Conservation (phyloP, 2,113 vertebrate genomes). For the Prietella phreatophila region DNA sequence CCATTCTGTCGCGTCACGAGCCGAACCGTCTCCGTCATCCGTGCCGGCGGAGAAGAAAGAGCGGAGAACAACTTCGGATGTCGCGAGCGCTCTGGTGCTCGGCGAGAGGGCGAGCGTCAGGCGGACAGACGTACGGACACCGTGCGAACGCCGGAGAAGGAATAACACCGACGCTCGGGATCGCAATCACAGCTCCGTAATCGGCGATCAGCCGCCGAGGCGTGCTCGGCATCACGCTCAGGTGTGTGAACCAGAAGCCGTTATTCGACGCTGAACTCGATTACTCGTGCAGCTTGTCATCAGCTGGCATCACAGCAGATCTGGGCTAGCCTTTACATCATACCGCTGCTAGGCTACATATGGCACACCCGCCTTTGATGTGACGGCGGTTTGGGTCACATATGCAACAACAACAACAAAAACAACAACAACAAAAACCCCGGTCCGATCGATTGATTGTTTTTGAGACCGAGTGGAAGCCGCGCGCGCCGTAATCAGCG, state of each 20-base stretch:
- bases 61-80: background rate
- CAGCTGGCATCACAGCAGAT: background rate
- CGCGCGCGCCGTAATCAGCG: background rate
- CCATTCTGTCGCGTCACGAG: conserved; percentile 34
- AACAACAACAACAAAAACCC: too few species aligned
- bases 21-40: conserved; percentile 48
- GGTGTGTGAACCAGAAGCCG: background rate
- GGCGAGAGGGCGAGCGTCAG: background rate
- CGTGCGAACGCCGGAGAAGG: background rate
- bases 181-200: background rate
- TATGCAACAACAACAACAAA: background rate
- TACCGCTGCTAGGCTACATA: background rate
- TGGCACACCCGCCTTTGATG: conserved; percentile 14
- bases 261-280: background rate
- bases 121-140: conserved; percentile 20
- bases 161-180: conserved; percentile 8
- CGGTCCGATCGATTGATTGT: background rate
- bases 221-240: background rate
- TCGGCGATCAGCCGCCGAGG: background rate
- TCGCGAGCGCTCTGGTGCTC: background rate
- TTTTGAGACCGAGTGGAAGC: conserved; percentile 5
- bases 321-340: background rate
- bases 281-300: conserved; percentile 1
- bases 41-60: conserved; percentile 57
- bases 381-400: background rate